These are phyloP conservation scores for Diarsia brunnea DNA, from an alignment of 2,888 invertebrate genomes.

Conservation along the genomic window DNA sequence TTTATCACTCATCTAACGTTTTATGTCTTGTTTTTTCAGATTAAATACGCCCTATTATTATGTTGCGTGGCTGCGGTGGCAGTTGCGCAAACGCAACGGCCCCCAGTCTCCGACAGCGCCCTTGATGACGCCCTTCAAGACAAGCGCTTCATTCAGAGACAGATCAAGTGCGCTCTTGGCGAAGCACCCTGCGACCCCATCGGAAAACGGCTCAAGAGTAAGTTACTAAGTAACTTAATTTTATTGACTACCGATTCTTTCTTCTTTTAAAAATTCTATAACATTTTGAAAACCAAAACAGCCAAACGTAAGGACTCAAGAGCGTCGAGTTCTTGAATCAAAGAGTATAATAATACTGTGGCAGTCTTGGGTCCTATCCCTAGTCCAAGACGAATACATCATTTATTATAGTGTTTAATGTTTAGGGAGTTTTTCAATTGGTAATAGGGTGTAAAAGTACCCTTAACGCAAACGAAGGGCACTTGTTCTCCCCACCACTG, in stretches of 20 bases:
- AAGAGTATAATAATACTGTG: too few species aligned
- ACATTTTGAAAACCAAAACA: not conserved
- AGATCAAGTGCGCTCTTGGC: slow-evolving; percentile 94
- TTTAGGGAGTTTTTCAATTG: not conserved
- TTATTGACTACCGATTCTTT: not conserved
- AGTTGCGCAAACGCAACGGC: slow-evolving; percentile 78
- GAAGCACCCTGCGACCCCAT: slow-evolving; percentile 94
- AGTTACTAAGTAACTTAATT: slow-evolving; percentile 70
- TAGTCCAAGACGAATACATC: not conserved
- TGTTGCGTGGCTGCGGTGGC: slow-evolving; percentile 75
- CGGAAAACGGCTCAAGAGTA: slow-evolving; percentile 94
- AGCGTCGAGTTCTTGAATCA: not conserved
- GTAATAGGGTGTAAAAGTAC: too few species aligned
- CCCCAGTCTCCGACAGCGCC: slow-evolving; percentile 92
- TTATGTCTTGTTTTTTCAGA: slow-evolving; percentile 71
- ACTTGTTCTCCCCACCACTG: too few species aligned
- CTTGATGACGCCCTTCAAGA: slow-evolving; percentile 93
- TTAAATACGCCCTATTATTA: slow-evolving; percentile 70
- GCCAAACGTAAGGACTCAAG: not conserved
- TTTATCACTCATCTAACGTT: not conserved
- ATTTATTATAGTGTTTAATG: not conserved
- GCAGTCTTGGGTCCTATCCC: not conserved
- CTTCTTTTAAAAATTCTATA: not conserved
- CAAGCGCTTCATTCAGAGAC: slow-evolving; percentile 93
- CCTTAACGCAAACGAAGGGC: too few species aligned